Percentiles rank a stretch among this genome's conserved stretches.
Conservation (phyloP, 2,113 vertebrate species). For the Promerops cafer region DNA sequence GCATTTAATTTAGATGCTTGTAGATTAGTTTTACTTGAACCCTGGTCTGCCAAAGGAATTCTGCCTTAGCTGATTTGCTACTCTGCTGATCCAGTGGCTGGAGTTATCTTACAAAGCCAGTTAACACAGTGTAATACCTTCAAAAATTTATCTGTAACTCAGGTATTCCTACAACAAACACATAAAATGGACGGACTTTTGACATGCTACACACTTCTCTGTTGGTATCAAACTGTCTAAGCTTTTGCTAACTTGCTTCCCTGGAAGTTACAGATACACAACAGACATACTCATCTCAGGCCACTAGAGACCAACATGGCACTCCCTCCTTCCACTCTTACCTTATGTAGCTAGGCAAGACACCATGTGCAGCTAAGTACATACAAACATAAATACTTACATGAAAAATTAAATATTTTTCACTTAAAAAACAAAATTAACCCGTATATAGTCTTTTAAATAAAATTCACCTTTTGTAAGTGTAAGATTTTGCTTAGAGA, state of each 20-base stretch:
- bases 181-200: not conserved
- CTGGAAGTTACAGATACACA: not conserved
- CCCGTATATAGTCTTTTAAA: constrained; percentile 47
- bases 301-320: not conserved
- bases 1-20: not conserved
- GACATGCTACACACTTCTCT: not conserved
- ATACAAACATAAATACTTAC: not conserved
- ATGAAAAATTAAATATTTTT: constrained; percentile 36
- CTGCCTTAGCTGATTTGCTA: not conserved
- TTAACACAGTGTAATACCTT: not conserved
- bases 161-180: not conserved
- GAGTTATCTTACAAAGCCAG: not conserved
- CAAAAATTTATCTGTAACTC: not conserved
- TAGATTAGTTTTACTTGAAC: not conserved
- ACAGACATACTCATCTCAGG: not conserved
- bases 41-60: not conserved
- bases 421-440: constrained; percentile 37
- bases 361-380: not conserved
- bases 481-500: constrained; percentile 16
- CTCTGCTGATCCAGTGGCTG: not conserved
- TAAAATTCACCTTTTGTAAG: constrained; percentile 40
- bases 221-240: not conserved
- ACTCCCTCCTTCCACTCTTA: not conserved
- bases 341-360: not conserved
- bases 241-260: not conserved